A percentile compares a stretch with the other conserved stretches of the same genome.
phyloP scores from a whole-genome alignment of 1,140 invertebrate genomes.

The Eulimnadia texana region DNA sequence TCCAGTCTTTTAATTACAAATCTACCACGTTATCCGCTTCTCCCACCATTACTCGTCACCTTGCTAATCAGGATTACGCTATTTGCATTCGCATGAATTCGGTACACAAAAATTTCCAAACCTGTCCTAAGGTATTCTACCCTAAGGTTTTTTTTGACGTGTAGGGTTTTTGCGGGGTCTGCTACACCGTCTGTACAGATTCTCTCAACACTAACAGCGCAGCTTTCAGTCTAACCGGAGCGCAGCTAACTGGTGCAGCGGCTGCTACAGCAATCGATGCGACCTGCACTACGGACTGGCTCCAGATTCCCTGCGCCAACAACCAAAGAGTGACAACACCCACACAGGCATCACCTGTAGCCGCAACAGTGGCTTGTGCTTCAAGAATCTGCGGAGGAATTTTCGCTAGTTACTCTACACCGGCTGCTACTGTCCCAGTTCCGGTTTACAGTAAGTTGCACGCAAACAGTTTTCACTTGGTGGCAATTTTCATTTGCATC shows the following conservation, averaged over 20 bases:
- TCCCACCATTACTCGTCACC: background rate
- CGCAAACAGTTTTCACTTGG: background rate
- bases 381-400: background rate
- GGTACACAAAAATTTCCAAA: background rate
- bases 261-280: background rate
- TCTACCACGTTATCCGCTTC: constrained; percentile 20
- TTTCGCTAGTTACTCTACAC: background rate
- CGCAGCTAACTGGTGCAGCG: background rate
- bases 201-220: background rate
- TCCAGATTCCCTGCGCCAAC: background rate
- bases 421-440: background rate
- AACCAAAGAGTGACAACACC: background rate
- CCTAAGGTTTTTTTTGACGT: background rate
- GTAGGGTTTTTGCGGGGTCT: constrained; percentile 10
- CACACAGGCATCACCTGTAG: too few species aligned
- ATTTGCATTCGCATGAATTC: constrained; percentile 9
- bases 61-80: constrained; percentile 14
- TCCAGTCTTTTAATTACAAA: constrained; percentile 64
- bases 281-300: background rate
- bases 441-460: background rate
- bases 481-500: background rate
- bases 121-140: background rate
- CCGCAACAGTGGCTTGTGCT: too few species aligned
- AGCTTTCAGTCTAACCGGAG: background rate
- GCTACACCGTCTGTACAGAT: constrained; percentile 8